Percentiles rank a stretch among this genome's conserved stretches.
Conservation (phyloP, 2,113 vertebrate species). For the Mustela nigripes region DNA sequence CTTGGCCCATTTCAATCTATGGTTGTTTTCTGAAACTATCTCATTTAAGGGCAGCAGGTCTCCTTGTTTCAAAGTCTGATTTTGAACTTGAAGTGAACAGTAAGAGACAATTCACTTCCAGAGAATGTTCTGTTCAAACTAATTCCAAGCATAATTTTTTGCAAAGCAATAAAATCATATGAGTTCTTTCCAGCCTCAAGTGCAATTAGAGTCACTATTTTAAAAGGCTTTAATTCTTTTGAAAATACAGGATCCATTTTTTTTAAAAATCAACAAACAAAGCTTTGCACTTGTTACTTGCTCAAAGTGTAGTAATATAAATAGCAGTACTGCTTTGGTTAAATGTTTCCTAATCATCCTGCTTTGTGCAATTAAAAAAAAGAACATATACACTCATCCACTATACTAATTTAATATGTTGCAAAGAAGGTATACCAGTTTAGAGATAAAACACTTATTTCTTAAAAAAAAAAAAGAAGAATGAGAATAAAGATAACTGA, state of each 20-base stretch:
- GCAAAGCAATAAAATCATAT: conserved; percentile 56
- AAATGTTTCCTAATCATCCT: conserved; percentile 53
- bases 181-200: conserved; percentile 18
- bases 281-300: not conserved
- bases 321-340: conserved; percentile 40
- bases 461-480: not conserved
- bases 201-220: conserved; percentile 51
- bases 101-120: conserved; percentile 31
- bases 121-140: conserved; percentile 47
- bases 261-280: conserved; percentile 27
- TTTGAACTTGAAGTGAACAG: conserved; percentile 46
- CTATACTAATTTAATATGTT: not conserved
- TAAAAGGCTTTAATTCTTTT: conserved; percentile 49
- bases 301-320: conserved; percentile 41
- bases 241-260: conserved; percentile 33
- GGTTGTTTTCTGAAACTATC: conserved; percentile 53
- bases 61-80: conserved; percentile 10
- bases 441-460: not conserved
- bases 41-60: not conserved
- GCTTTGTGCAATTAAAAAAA: conserved; percentile 55
- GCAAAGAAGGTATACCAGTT: not conserved
- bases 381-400: not conserved
- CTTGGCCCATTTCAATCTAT: not conserved
- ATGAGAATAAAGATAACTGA: not conserved
- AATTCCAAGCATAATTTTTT: conserved; percentile 56